These are phyloP conservation scores for Sander vitreus DNA, from an alignment of 2,113 vertebrate genomes.

Conservation along the genomic window DNA sequence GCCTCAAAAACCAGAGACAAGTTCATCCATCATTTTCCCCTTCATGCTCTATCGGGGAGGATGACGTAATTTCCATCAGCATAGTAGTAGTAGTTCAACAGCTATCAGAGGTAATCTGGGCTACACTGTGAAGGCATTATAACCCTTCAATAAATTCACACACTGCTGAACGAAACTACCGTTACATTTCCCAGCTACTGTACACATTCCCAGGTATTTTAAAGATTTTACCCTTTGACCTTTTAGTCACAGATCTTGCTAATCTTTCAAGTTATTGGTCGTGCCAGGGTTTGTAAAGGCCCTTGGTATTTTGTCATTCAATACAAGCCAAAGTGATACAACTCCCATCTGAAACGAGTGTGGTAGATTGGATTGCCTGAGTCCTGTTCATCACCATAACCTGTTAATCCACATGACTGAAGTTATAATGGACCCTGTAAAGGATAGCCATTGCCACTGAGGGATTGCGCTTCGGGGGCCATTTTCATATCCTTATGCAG, in stretches of 20 bases:
- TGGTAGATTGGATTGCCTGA: constrained; percentile 1
- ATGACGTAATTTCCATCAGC: not conserved
- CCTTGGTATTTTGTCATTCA: constrained; percentile 1
- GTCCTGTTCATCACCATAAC: constrained; percentile 11
- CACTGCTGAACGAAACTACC: constrained; percentile 17
- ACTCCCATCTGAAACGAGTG: not conserved
- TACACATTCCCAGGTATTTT: not conserved
- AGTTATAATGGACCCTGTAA: constrained; percentile 32
- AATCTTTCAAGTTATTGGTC: constrained; percentile 6
- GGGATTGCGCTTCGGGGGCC: constrained; percentile 48
- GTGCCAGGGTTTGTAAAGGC: constrained; percentile 1
- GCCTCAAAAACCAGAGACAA: constrained; percentile 18
- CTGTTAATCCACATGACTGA: constrained; percentile 33
- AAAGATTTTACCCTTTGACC: constrained; percentile 11
- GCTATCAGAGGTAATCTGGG: constrained; percentile 7
- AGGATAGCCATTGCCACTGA: constrained; percentile 30
- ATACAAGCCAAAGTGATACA: constrained; percentile 20
- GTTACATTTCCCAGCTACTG: constrained; percentile 15
- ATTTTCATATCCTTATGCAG: constrained; percentile 55
- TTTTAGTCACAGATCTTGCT: constrained; percentile 15
- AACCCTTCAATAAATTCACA: constrained; percentile 31
- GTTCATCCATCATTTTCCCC: constrained; percentile 42
- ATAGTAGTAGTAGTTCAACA: constrained; percentile 13
- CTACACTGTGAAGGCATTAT: constrained; percentile 12
- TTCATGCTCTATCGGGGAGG: constrained; percentile 5